Evolutionary conservation across 2,888 invertebrate genomes (phyloP), one percentile per base, ranked within the genome.

Genomic region (Drosophila kokeensis): DNA sequence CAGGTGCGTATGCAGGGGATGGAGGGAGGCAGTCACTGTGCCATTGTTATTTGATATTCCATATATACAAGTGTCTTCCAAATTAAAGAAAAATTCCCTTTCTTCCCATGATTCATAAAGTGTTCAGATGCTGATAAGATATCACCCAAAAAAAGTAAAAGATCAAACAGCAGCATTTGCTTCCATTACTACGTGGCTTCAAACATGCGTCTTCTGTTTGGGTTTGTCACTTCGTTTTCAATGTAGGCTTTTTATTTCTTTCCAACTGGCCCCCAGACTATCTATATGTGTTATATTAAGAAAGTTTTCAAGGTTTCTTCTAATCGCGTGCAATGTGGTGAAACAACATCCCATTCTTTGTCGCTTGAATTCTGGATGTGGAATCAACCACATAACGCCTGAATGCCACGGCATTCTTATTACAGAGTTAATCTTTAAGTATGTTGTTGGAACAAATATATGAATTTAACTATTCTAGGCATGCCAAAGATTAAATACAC

Each of bases 251-350:
- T 45, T 4, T 7, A 21, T n/a, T 21, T 21, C 1, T 7, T 21
- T 13, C 13, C 0, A 7, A 7, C 4, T 21, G 4, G 0, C n/a
- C 10, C 2, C 0, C 21, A 11, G 21, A n/a, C n/a, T n/a, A n/a
- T n/a, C n/a, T n/a, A n/a, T n/a, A n/a, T n/a, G n/a, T n/a, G n/a
- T n/a, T n/a, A n/a, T n/a, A 1, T 21, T 21, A 42, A 42, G 40
- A 21, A 42, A 42, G 5, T 21, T 11, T 21, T 21, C 2, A n/a
- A 1, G 10, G 10, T n/a, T 40, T 40, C 40, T 3, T 10, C 1
- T 4, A 1, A 42, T 21, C 5, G 11, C 42, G 10, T 42, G 5
- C 5, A 21, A 42, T 21, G n/a, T n/a, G 1, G 11, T 34, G 11
- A 5, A n/a, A 4, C n/a, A 10, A 40, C 2, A n/a, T 40, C 2